phyloP scores from a whole-genome alignment of 1,140 invertebrate species.

The Anastatus disparis region DNA sequence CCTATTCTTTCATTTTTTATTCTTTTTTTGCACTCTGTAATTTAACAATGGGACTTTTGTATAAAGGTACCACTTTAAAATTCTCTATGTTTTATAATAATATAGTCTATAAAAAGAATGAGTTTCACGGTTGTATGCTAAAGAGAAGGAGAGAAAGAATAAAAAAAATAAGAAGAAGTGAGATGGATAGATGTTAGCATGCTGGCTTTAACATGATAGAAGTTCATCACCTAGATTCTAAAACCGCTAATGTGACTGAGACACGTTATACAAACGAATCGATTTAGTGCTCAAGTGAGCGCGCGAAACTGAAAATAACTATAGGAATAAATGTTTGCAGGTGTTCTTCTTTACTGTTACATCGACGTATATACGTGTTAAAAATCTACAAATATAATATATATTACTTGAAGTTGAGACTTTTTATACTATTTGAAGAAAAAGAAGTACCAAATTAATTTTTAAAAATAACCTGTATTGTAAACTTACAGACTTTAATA shows the following conservation, averaged over 20 bases:
- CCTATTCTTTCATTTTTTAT: no score
- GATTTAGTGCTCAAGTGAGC: constrained; percentile 1
- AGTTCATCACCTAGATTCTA: constrained; percentile 32
- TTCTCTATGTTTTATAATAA: constrained; percentile 27
- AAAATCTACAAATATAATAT: no score
- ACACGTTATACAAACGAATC: constrained; percentile 32
- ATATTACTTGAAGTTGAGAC: no score
- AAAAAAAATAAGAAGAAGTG: background rate
- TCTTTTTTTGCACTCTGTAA: background rate
- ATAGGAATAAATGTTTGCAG: no score
- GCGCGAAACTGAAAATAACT: constrained; percentile 21
- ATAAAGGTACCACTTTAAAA: constrained; percentile 19
- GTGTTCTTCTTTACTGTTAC: no score
- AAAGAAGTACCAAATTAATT: no score
- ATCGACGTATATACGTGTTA: no score
- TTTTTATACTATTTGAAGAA: no score
- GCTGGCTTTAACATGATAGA: constrained; percentile 32
- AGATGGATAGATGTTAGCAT: constrained; percentile 15
- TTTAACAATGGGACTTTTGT: constrained; percentile 13
- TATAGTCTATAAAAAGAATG: background rate
- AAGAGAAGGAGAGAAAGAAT: background rate
- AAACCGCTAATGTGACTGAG: constrained; percentile 33
- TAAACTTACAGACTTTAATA: no score
- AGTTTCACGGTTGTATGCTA: background rate
- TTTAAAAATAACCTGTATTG: no score